phyloP scores from a whole-genome alignment of 64 coral and sea anemone species.

The Stichodactyla helianthus region DNA sequence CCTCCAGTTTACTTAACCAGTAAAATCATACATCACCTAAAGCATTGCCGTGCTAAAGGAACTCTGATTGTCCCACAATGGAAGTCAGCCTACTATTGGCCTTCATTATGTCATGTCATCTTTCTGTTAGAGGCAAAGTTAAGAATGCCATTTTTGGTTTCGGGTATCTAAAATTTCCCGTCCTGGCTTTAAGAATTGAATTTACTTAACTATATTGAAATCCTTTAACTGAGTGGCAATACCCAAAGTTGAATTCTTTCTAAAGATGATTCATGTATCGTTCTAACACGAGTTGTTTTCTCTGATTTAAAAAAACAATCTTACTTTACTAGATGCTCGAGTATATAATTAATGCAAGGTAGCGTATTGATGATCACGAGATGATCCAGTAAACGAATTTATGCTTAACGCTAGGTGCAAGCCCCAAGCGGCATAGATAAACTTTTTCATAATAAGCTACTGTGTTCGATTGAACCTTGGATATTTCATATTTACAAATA shows the following conservation, averaged over 20 bases:
- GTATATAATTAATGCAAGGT: not conserved
- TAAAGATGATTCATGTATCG: too few relatives aligned
- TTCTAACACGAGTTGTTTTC: not conserved
- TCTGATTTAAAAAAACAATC: not conserved
- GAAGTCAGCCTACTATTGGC: constrained; percentile 49
- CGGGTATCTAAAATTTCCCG: not conserved
- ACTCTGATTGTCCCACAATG: constrained; percentile 44
- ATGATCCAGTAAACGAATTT: too few relatives aligned
- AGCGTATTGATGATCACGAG: too few relatives aligned
- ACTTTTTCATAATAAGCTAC: too few relatives aligned
- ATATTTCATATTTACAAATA: too few relatives aligned
- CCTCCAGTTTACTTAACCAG: constrained; percentile 12
- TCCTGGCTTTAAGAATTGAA: constrained; percentile 18
- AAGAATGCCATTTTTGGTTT: constrained; percentile 31
- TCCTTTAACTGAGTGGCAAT: too few relatives aligned
- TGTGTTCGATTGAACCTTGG: too few relatives aligned
- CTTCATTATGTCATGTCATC: constrained; percentile 30
- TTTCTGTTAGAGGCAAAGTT: constrained; percentile 25
- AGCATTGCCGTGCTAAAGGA: constrained; percentile 19
- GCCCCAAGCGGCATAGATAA: not conserved
- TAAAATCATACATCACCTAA: not conserved
- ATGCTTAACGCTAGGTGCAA: not conserved
- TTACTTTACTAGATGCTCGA: too few relatives aligned
- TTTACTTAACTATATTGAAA: too few relatives aligned
- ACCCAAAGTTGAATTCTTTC: too few relatives aligned